Evolutionary conservation across 2,888 invertebrate species (phyloP).

Genomic region (Troides oblongomaculatus): DNA sequence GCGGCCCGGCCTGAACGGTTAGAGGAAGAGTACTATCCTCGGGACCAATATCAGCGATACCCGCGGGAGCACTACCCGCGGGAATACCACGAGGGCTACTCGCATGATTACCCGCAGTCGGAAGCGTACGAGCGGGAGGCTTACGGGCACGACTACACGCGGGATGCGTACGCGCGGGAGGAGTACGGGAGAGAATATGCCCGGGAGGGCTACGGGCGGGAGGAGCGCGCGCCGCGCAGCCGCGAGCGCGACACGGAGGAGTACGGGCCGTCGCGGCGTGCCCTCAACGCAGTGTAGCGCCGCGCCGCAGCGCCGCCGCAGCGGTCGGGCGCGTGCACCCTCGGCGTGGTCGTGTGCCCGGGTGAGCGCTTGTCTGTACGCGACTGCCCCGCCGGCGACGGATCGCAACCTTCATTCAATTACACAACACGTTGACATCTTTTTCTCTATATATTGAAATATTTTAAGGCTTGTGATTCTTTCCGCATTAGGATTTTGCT

Average conservation of each 20-base stretch:
- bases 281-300: conserved; percentile 87
- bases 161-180: conserved; percentile 56
- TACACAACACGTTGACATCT: conserved; percentile 24
- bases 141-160: conserved; percentile 49
- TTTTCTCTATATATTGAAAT: conserved; percentile 22
- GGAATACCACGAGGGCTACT: conserved; percentile 46
- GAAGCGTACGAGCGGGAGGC: conserved; percentile 53
- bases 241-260: conserved; percentile 74
- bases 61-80: conserved; percentile 42
- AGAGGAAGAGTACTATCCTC: conserved; percentile 77
- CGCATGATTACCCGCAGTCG: conserved; percentile 42
- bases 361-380: conserved; percentile 25
- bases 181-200: conserved; percentile 62
- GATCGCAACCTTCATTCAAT: conserved; percentile 18
- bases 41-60: conserved; percentile 52
- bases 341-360: neutral
- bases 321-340: too few species aligned
- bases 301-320: neutral
- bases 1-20: conserved; percentile 77
- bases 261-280: conserved; percentile 83
- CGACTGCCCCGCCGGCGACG: conserved; percentile 18
- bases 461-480: conserved; percentile 18
- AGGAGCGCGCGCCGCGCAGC: conserved; percentile 63
- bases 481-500: conserved; percentile 7
- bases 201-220: conserved; percentile 75